These are phyloP conservation scores for Pseudochromis fuscus DNA, from an alignment of 2,797 vertebrate genomes.

Conservation along the genomic window DNA sequence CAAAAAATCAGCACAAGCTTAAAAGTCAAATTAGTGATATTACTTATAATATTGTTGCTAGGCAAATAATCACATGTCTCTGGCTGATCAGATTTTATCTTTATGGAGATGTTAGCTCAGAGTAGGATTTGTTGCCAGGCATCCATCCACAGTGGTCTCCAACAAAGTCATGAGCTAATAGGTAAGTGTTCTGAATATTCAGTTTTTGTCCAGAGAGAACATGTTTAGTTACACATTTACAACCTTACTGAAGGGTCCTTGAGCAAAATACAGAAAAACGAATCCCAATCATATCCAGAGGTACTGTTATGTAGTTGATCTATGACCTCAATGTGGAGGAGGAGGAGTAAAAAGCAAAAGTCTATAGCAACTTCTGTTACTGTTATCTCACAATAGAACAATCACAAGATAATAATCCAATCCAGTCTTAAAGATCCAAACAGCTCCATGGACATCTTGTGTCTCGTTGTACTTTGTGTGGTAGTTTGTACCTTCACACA, in stretches of 20 bases:
- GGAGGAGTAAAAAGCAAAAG: background rate
- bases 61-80: slow-evolving; percentile 32
- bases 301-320: background rate
- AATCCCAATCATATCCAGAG: background rate
- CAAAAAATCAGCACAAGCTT: background rate
- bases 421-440: too few relatives aligned
- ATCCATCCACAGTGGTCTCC: slow-evolving; percentile 17
- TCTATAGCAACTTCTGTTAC: too few relatives aligned
- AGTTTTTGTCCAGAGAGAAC: slow-evolving; percentile 20
- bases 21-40: slow-evolving; percentile 25
- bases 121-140: slow-evolving; percentile 71
- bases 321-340: background rate
- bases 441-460: too few relatives aligned
- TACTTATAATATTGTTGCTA: slow-evolving; percentile 30
- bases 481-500: too few relatives aligned
- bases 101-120: slow-evolving; percentile 30
- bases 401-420: too few relatives aligned
- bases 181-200: slow-evolving; percentile 32
- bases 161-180: slow-evolving; percentile 56
- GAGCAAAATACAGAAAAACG: background rate
- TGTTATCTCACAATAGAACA: too few relatives aligned
- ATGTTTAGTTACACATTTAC: slow-evolving; percentile 16
- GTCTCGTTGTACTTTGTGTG: too few relatives aligned
- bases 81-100: slow-evolving; percentile 50
- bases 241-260: slow-evolving; percentile 5